phyloP scores from a whole-genome alignment of 2,113 vertebrate genomes.

The Capreolus pygargus region DNA sequence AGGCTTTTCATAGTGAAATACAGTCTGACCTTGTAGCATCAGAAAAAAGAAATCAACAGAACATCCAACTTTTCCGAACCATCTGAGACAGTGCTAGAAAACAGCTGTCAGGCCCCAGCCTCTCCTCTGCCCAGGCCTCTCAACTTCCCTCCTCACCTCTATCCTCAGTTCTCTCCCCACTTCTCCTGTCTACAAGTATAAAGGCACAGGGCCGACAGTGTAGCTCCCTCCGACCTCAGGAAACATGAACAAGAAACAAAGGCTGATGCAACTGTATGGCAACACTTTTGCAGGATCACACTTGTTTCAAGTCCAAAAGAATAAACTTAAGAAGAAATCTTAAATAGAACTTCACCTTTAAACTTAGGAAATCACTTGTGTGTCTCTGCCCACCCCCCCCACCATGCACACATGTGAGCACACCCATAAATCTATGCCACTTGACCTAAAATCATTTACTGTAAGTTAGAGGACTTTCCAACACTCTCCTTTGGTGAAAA shows the following conservation, averaged over 20 bases:
- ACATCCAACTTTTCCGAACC: background rate
- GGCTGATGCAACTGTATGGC: background rate
- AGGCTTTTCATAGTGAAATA: slow-evolving; percentile 33
- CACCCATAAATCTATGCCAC: background rate
- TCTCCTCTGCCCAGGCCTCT: background rate
- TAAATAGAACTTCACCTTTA: background rate
- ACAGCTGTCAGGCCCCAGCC: background rate
- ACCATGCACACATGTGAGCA: background rate
- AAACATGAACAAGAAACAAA: background rate
- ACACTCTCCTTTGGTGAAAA: background rate
- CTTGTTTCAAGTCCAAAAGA: background rate
- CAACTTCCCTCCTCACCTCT: background rate
- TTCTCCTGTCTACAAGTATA: background rate
- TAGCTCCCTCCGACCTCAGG: background rate
- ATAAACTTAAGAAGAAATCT: background rate
- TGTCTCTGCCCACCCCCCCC: background rate
- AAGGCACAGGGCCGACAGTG: background rate
- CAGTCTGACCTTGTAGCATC: background rate
- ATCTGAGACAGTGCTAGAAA: background rate
- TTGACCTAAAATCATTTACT: background rate
- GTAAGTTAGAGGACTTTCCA: background rate
- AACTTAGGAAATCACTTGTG: background rate
- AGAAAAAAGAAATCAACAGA: background rate
- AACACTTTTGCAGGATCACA: background rate
- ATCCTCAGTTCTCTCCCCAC: background rate